Evolutionary conservation across 2,113 vertebrate species (phyloP), one percentile per base, ranked within the genome.

Genomic region (Polypterus bichir): DNA sequence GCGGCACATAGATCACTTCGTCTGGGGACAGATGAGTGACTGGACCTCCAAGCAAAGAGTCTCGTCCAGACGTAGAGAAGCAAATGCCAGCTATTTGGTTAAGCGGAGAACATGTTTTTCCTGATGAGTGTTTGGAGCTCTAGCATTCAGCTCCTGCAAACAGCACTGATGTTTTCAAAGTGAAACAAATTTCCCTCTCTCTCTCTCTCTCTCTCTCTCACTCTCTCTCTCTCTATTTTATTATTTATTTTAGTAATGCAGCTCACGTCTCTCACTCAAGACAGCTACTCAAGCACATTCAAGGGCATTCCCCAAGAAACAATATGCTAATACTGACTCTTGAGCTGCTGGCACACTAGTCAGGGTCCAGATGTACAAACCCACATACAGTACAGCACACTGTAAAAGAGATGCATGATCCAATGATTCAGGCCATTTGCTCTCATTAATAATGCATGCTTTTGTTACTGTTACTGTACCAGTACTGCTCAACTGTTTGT

Each of bases 291-390:
- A 73, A 76, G 70, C 74, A 71, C 47, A 72, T 75, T 87, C 82
- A 90, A 92, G 83, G 87, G 81, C 86, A 84, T 81, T 85, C 79
- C 83, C 76, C 61, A 63, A 83, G 80, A 87, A 83, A 82, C 72
- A 72, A 59, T 77, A 84, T 79, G 78, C 72, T 85, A 87, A 89
- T 84, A 78, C 62, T 55, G 3, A 4, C 54, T 75, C 74, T 80
- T 64, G 51, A 74, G 76, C 67, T 78, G 77, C 75, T 66, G 68
- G 70, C 69, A 65, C 63, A 67, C 70, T 74, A 62, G 49, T 71
- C 64, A 59, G 63, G 44, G 55, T 72, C 48, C 64, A 68, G 64
- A n/a, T 77, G 69, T 49, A 63, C 54, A 64, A 27, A 60, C 3
- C n/a, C 68, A 49, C n/a, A 64, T 59, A 53, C n/a, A 44, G 46